Evolutionary conservation across 2,113 vertebrate genomes (phyloP).

Genomic region (Zosterops pallidus): DNA sequence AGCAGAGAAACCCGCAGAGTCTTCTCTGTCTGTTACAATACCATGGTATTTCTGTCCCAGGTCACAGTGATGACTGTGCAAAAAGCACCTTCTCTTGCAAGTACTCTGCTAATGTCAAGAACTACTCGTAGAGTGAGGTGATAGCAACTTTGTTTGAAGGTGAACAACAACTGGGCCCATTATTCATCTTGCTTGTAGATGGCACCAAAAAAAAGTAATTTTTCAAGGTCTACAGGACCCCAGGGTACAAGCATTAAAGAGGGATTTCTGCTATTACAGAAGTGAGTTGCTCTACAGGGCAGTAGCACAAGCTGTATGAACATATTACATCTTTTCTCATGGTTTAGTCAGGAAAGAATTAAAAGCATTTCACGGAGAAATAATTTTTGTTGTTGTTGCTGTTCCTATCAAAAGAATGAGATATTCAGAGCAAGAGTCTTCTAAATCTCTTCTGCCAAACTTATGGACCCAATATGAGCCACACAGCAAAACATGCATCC

Average conservation of each 20-base stretch:
- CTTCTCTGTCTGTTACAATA: neutral
- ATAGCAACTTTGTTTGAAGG: neutral
- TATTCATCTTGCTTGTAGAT: neutral
- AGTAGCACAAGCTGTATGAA: neutral
- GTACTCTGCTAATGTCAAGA: neutral
- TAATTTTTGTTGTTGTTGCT: rapidly evolving
- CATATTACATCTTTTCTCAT: neutral
- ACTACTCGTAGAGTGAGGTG: neutral
- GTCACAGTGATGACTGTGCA: rapidly evolving
- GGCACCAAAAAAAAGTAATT: neutral
- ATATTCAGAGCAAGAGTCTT: neutral
- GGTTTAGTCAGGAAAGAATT: neutral
- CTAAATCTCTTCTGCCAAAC: neutral
- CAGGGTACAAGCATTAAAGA: rapidly evolving
- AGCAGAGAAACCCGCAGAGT: neutral
- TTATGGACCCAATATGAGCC: neutral
- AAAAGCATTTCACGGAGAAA: neutral
- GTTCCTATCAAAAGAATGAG: neutral
- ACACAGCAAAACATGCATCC: neutral
- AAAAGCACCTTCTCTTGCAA: neutral
- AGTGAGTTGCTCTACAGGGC: neutral
- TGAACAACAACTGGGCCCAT: neutral
- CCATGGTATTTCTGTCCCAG: neutral
- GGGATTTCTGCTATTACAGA: neutral
- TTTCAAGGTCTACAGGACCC: neutral